A percentile compares a stretch with the other conserved stretches of the same genome.
Evolutionary conservation across 2,113 vertebrate genomes (phyloP).

Genomic region (Neolamprologus modestus): DNA sequence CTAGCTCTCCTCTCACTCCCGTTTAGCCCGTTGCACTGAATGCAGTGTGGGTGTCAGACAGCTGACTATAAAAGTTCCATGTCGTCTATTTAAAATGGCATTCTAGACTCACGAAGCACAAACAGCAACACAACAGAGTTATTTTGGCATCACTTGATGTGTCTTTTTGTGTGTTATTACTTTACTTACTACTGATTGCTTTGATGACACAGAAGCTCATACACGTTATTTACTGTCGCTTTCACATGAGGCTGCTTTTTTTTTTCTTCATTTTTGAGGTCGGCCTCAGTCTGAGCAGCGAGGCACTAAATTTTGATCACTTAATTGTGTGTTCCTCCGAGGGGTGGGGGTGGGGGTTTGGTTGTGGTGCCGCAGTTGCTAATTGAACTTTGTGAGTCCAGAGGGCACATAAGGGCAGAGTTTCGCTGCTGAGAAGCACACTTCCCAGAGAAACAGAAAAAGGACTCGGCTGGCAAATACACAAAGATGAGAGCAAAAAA

Average conservation of each 20-base stretch:
- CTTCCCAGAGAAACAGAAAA: conserved; percentile 28
- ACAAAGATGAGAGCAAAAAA: conserved; percentile 58
- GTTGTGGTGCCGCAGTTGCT: neutral
- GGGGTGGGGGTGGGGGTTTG: neutral
- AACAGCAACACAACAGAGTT: neutral
- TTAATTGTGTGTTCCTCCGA: neutral
- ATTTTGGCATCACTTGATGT: neutral
- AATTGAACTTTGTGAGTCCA: conserved; percentile 13
- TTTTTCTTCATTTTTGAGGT: neutral
- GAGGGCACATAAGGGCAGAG: conserved; percentile 25
- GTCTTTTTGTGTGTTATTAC: neutral
- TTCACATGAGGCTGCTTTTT: neutral
- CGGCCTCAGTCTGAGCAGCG: neutral
- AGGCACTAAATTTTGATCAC: neutral
- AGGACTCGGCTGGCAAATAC: conserved; percentile 40
- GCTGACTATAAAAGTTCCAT: neutral
- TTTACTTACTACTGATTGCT: neutral
- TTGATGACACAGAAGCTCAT: neutral
- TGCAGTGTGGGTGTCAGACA: neutral
- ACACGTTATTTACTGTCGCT: neutral
- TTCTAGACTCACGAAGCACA: neutral
- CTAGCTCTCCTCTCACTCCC: neutral
- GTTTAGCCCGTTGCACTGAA: neutral
- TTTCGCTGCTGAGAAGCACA: neutral
- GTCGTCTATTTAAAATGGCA: neutral